Evolutionary conservation across 2,888 invertebrate species (phyloP).

Genomic region (Drosophila fungiperda): DNA sequence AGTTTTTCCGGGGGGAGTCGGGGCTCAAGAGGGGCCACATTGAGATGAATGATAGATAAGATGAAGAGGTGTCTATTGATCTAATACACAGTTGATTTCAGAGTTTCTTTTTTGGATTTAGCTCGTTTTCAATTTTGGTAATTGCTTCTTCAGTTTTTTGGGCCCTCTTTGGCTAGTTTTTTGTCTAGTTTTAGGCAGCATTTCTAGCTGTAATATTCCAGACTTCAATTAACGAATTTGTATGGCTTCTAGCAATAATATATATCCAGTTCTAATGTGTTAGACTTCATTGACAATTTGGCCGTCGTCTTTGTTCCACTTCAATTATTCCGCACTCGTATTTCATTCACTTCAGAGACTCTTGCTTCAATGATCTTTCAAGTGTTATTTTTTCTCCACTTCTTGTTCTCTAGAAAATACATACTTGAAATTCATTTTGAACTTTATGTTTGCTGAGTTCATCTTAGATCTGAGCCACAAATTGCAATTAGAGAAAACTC

Average conservation of each 20-base stretch:
- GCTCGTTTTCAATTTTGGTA: background rate
- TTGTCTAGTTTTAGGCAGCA: background rate
- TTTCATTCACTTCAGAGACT: constrained; percentile 38
- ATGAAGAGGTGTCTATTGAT: background rate
- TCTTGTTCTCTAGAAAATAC: background rate
- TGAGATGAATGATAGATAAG: background rate
- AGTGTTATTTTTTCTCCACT: constrained; percentile 17
- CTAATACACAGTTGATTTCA: background rate
- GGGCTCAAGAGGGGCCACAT: background rate
- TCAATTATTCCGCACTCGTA: constrained; percentile 34
- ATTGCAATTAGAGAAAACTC: constrained; percentile 17
- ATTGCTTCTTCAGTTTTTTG: background rate
- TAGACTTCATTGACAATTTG: constrained; percentile 36
- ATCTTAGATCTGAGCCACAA: constrained; percentile 13
- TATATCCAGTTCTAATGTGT: constrained; percentile 5
- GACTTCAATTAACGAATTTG: constrained; percentile 12
- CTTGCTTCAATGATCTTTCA: constrained; percentile 42
- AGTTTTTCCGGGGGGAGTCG: background rate
- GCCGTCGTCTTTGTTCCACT: constrained; percentile 43
- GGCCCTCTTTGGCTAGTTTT: too few species aligned
- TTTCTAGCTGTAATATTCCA: constrained; percentile 9
- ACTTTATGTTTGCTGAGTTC: background rate
- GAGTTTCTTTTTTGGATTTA: background rate
- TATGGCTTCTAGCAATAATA: background rate
- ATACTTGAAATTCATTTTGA: background rate